Percentiles rank a stretch among this genome's conserved stretches.
phyloP scores from a whole-genome alignment of 2,113 vertebrate species.

The Thermophis baileyi region DNA sequence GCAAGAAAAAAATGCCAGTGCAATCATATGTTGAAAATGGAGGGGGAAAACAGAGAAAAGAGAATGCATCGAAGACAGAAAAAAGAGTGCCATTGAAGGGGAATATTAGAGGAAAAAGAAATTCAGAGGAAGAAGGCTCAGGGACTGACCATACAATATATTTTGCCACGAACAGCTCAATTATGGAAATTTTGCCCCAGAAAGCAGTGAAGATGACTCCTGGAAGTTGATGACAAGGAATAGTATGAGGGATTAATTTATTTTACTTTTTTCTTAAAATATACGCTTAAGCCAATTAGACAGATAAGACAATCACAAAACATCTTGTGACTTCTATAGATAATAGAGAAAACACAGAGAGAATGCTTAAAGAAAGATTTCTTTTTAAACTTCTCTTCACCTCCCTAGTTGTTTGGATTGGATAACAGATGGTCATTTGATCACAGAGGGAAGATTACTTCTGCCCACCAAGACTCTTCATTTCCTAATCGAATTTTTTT shows the following conservation, averaged over 20 bases:
- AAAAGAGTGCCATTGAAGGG: not conserved
- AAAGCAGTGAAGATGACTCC: not conserved
- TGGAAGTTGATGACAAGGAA: not conserved
- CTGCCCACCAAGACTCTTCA: not conserved
- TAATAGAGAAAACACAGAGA: not conserved
- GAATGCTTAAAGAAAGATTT: not conserved
- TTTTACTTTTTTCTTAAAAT: not conserved
- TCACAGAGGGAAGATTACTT: not conserved
- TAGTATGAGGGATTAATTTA: not conserved
- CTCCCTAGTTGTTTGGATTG: not conserved
- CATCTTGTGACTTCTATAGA: not conserved
- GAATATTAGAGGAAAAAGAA: not conserved
- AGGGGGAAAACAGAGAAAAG: not conserved
- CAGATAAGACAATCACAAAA: not conserved
- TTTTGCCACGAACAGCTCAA: not conserved
- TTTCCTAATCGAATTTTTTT: not conserved
- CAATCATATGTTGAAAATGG: not conserved
- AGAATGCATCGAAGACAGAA: not conserved
- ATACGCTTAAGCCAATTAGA: not conserved
- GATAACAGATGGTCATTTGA: not conserved
- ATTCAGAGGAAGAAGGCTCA: not conserved
- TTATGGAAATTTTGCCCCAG: not conserved
- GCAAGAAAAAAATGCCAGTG: not conserved
- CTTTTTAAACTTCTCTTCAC: not conserved
- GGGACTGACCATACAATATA: not conserved